Conservation (phyloP, 2,113 vertebrate genomes). For the Eleginops maclovinus region DNA sequence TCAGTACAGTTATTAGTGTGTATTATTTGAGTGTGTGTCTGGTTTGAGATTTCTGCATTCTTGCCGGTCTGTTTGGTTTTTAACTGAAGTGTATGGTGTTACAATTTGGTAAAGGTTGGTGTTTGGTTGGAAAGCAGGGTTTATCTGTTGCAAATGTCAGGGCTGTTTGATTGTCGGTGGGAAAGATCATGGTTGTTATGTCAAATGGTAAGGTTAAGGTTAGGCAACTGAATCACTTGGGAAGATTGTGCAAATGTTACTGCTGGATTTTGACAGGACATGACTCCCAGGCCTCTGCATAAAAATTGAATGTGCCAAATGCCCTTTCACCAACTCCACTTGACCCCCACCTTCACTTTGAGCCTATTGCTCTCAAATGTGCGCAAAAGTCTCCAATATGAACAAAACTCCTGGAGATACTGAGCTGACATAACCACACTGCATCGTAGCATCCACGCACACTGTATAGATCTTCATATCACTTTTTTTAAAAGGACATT, state of each 20-base stretch:
- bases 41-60: no score
- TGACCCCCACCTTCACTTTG: not conserved
- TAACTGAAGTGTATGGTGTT: no score
- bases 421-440: not conserved
- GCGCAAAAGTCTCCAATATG: not conserved
- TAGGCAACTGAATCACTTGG: not conserved
- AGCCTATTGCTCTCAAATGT: not conserved
- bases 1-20: no score
- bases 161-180: no score
- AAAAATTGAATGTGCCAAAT: no score
- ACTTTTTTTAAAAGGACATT: not conserved
- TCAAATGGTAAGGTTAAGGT: not conserved
- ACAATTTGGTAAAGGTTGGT: no score
- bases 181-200: not conserved
- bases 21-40: no score
- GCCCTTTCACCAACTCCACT: no score
- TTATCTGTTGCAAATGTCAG: no score
- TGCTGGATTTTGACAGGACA: not conserved
- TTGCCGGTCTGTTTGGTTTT: no score
- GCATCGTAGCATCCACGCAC: not conserved
- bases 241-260: not conserved
- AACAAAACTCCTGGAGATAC: not conserved
- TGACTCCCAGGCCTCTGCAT: not conserved
- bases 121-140: no score
- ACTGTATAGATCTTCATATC: not conserved